Conservation (phyloP, 2,113 vertebrate species). For the Micronisus gabar region DNA sequence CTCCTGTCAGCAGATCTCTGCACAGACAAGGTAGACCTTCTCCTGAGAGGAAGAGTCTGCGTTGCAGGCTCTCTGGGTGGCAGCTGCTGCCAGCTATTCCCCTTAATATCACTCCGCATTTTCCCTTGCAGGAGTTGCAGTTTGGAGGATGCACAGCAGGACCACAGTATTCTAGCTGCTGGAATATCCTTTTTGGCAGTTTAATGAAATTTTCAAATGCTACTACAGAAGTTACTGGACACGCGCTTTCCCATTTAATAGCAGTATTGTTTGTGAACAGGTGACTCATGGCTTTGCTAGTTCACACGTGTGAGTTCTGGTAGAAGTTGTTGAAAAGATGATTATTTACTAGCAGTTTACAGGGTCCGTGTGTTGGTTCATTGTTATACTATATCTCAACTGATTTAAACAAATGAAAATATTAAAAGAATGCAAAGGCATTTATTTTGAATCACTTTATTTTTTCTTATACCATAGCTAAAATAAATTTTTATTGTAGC, state of each 20-base stretch:
- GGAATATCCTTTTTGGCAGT: neutral
- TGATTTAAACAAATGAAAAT: neutral
- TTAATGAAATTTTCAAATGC: neutral
- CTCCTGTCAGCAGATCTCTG: neutral
- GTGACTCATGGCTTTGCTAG: neutral
- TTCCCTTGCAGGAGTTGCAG: neutral
- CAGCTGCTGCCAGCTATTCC: neutral
- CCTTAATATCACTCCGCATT: neutral
- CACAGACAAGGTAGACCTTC: neutral
- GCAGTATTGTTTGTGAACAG: accelerated
- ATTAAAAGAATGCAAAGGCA: neutral
- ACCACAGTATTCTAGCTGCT: neutral
- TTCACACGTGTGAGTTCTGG: neutral
- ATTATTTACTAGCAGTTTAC: neutral
- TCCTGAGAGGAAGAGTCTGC: neutral
- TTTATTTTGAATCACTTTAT: neutral
- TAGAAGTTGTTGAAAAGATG: neutral
- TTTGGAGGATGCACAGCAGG: neutral
- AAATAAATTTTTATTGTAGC: neutral
- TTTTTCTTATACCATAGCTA: neutral
- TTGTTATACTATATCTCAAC: neutral
- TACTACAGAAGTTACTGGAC: neutral
- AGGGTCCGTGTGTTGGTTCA: neutral
- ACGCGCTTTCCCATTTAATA: neutral
- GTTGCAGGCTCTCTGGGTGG: neutral